These are phyloP conservation scores for Heterocephalus glaber DNA, from an alignment of 2,113 vertebrate genomes.

Conservation along the genomic window DNA sequence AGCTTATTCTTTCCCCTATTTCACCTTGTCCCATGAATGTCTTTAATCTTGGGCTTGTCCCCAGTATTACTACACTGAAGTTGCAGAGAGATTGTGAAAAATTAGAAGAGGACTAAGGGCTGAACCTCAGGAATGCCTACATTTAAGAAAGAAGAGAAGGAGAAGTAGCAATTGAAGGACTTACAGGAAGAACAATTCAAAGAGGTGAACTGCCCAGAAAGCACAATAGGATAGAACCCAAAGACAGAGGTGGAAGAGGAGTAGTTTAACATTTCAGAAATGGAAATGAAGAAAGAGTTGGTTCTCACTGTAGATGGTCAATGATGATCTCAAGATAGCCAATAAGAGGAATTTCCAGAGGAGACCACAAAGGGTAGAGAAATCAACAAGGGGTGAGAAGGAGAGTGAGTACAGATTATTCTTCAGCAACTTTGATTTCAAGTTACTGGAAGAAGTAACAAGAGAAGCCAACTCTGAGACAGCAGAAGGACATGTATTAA, in stretches of 20 bases:
- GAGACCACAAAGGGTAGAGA: not conserved
- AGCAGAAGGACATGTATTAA: not conserved
- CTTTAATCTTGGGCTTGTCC: not conserved
- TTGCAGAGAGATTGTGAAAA: not conserved
- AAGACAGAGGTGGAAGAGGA: not conserved
- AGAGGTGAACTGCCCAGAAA: not conserved
- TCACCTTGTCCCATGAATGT: not conserved
- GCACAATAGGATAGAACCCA: not conserved
- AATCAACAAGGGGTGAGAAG: not conserved
- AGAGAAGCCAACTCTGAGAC: not conserved
- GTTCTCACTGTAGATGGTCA: not conserved
- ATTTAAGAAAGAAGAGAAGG: not conserved
- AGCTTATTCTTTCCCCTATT: not conserved
- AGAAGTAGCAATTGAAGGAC: not conserved
- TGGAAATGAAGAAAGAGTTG: not conserved
- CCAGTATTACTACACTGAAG: not conserved
- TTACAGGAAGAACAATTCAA: not conserved
- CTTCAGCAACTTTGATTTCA: not conserved
- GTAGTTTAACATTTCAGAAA: not conserved
- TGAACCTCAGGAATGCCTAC: conserved; percentile 29
- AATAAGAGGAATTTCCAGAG: not conserved
- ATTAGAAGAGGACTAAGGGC: not conserved
- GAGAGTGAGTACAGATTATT: not conserved
- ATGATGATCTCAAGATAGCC: not conserved
- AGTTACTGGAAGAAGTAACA: not conserved